These are phyloP conservation scores for Diaprepes abbreviatus DNA, from an alignment of 2,888 invertebrate genomes.

Conservation along the genomic window DNA sequence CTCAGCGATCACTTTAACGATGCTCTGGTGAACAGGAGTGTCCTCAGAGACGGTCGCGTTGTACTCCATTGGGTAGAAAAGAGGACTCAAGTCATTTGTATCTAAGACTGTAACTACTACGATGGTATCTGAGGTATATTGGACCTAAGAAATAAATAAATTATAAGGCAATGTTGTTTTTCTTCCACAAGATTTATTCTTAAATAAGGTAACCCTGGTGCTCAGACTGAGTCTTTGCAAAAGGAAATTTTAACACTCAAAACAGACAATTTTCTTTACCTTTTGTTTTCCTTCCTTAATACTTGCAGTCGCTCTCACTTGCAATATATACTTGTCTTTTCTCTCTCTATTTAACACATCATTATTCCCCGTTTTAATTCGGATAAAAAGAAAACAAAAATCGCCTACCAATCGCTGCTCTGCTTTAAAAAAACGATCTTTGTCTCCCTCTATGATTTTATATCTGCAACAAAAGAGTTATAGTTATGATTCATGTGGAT, in stretches of 20 bases:
- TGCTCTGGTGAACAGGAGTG: constrained; percentile 85
- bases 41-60: constrained; percentile 91
- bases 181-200: no score
- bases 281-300: constrained; percentile 73
- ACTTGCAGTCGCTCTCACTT: constrained; percentile 80
- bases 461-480: constrained; percentile 66
- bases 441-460: constrained; percentile 89
- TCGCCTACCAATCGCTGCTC: constrained; percentile 92
- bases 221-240: no score
- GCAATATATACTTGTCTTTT: constrained; percentile 84
- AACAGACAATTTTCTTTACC: constrained; percentile 49
- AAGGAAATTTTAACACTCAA: no score
- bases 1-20: constrained; percentile 86
- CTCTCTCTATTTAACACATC: constrained; percentile 95
- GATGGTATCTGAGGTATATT: constrained; percentile 80
- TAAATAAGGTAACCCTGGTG: no score
- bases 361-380: constrained; percentile 88
- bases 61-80: constrained; percentile 93
- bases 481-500: not conserved
- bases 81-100: constrained; percentile 92
- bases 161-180: no score
- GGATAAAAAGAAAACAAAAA: constrained; percentile 92
- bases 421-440: constrained; percentile 92
- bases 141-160: constrained; percentile 61
- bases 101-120: constrained; percentile 83